Evolutionary conservation across 2,888 invertebrate genomes (phyloP).

Genomic region (Argyresthia goedartella): DNA sequence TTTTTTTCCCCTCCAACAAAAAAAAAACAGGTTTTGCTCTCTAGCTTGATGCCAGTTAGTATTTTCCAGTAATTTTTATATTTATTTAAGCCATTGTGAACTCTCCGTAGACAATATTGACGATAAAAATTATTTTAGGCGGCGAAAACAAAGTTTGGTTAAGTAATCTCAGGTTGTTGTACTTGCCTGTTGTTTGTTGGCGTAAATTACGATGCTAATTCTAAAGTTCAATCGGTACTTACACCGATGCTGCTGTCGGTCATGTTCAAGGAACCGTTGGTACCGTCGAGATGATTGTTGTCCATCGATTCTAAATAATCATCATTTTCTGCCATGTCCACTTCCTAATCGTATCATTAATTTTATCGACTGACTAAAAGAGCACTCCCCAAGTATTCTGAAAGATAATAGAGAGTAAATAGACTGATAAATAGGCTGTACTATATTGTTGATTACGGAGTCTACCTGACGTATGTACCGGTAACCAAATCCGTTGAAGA

Average conservation of each 20-base stretch:
- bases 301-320: constrained; percentile 65
- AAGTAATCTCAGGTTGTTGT: too few species aligned
- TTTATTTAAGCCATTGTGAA: too few species aligned
- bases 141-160: too few species aligned
- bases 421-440: constrained; percentile 12
- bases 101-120: too few species aligned
- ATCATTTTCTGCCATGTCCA: constrained; percentile 65
- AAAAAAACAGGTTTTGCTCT: too few species aligned
- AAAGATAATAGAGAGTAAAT: constrained; percentile 18
- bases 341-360: constrained; percentile 34
- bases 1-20: too few species aligned
- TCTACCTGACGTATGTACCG: constrained; percentile 56
- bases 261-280: constrained; percentile 71
- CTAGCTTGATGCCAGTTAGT: too few species aligned
- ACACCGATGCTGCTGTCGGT: constrained; percentile 62
- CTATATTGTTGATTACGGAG: constrained; percentile 27
- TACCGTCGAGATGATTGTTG: constrained; percentile 71
- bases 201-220: neutral
- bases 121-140: too few species aligned
- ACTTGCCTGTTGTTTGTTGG: neutral
- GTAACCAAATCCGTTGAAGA: constrained; percentile 55
- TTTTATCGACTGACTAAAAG: constrained; percentile 20
- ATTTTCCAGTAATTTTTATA: too few species aligned
- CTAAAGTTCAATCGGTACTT: constrained; percentile 21
- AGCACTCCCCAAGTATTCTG: constrained; percentile 30